phyloP scores from a whole-genome alignment of 2,797 vertebrate genomes.

The Nannoperca australis region DNA sequence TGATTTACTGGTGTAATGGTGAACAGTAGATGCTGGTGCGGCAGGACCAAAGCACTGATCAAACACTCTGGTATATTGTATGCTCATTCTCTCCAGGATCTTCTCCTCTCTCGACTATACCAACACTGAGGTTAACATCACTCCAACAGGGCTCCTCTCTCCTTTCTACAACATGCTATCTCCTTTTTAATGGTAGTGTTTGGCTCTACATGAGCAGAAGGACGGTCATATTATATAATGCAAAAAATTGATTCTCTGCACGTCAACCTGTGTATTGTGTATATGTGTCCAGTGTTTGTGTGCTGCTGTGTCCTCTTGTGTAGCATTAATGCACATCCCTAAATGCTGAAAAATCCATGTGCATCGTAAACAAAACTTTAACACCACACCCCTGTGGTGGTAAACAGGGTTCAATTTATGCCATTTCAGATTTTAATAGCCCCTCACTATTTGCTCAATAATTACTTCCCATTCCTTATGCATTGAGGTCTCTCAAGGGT shows the following conservation, averaged over 20 bases:
- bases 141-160: neutral
- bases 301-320: too few species aligned
- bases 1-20: conserved; percentile 44
- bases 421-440: conserved; percentile 38
- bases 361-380: conserved; percentile 19
- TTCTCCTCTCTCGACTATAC: conserved; percentile 31
- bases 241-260: too few species aligned
- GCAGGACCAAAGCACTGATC: conserved; percentile 53
- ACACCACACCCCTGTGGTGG: conserved; percentile 9
- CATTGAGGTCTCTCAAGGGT: conserved; percentile 5
- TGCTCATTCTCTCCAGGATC: conserved; percentile 17
- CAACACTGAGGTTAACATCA: conserved; percentile 3
- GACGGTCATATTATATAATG: neutral
- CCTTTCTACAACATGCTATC: neutral
- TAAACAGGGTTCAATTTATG: conserved; percentile 29
- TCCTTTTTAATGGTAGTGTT: neutral
- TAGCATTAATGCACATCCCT: neutral
- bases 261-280: too few species aligned
- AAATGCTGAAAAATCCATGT: conserved; percentile 16
- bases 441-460: conserved; percentile 29
- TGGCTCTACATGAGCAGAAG: neutral
- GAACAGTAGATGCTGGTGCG: conserved; percentile 34
- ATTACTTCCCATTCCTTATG: conserved; percentile 19
- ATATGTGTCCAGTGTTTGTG: too few species aligned
- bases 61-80: conserved; percentile 37